Evolutionary conservation across 2,797 vertebrate species (phyloP).

Genomic region (Enoplosus armatus): DNA sequence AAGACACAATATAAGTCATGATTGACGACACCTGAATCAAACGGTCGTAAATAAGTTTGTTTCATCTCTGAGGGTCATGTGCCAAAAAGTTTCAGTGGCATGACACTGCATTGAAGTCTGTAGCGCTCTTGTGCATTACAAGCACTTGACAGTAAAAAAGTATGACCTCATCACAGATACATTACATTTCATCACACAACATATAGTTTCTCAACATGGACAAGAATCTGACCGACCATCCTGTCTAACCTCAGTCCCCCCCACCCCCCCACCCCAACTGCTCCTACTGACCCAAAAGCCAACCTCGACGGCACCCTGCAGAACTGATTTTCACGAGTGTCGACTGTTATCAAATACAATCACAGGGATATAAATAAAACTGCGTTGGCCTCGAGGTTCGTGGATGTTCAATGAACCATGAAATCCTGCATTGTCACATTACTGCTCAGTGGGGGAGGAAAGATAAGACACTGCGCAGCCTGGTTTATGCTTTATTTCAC

Average conservation of each 20-base stretch:
- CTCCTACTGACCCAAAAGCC: conserved; percentile 17
- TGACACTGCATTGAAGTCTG: neutral
- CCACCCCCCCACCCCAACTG: neutral
- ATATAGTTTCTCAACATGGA: neutral
- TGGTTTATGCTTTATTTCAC: conserved; percentile 52
- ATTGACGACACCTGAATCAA: neutral
- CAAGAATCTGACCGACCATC: neutral
- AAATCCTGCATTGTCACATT: conserved; percentile 78
- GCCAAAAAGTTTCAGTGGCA: neutral
- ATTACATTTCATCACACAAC: conserved; percentile 12
- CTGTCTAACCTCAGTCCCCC: neutral
- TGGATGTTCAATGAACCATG: conserved; percentile 69
- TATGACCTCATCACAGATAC: neutral
- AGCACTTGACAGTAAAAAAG: neutral
- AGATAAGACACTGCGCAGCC: conserved; percentile 37
- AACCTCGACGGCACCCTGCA: neutral
- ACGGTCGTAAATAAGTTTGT: neutral
- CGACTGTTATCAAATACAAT: conserved; percentile 58
- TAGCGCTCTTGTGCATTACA: neutral
- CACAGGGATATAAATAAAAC: conserved; percentile 78
- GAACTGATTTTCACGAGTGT: conserved; percentile 36
- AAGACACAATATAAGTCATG: neutral
- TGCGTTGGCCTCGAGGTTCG: conserved; percentile 65
- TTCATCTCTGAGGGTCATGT: neutral
- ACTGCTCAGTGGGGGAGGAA: conserved; percentile 67